Conservation (phyloP, 2,113 vertebrate species). For the Bettongia penicillata region DNA sequence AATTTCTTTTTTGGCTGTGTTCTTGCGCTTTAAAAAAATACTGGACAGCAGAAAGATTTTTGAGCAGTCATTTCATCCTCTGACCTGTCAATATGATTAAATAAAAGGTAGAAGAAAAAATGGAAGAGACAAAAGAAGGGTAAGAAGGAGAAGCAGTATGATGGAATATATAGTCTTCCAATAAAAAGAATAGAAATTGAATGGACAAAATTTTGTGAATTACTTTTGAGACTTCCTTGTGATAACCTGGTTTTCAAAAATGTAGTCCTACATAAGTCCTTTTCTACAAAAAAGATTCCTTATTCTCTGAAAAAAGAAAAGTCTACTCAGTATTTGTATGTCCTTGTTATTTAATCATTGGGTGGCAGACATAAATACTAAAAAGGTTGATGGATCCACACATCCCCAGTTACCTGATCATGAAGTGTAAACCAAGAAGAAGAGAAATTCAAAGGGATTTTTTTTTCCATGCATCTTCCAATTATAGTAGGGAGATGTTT, state of each 20-base stretch:
- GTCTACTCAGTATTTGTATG: not conserved
- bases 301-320: not conserved
- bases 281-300: not conserved
- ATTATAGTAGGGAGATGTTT: not conserved
- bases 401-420: not conserved
- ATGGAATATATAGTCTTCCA: not conserved
- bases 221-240: not conserved
- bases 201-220: not conserved
- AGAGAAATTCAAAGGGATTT: not conserved
- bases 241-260: not conserved
- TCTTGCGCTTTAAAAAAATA: not conserved
- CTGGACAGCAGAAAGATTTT: not conserved
- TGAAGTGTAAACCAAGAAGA: not conserved
- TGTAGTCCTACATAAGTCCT: not conserved
- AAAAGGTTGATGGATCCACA: not conserved
- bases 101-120: not conserved
- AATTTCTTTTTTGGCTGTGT: not conserved
- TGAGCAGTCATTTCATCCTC: not conserved
- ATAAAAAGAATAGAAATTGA: not conserved
- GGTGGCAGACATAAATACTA: not conserved
- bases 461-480: not conserved
- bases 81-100: not conserved
- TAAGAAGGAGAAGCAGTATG: not conserved
- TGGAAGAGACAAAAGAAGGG: not conserved
- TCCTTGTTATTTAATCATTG: not conserved